Percentiles rank a stretch among this genome's conserved stretches.
Evolutionary conservation across 2,888 invertebrate genomes (phyloP).

Genomic region (Archips xylosteana): DNA sequence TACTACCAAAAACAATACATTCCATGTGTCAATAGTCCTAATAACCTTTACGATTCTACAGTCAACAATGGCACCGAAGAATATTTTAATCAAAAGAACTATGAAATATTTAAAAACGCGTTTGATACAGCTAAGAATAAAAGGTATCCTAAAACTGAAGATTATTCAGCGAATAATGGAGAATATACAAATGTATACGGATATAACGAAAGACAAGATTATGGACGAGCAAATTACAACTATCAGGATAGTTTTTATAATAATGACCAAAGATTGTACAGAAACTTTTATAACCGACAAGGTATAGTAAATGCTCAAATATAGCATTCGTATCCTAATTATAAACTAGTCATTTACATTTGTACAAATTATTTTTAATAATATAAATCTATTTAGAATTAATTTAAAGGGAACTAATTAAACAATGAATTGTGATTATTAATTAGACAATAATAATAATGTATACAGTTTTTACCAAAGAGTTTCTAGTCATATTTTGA

Average conservation of each 20-base stretch:
- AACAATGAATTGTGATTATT: conserved; percentile 37
- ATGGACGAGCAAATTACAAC: conserved; percentile 54
- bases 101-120: conserved; percentile 85
- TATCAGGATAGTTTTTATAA: conserved; percentile 71
- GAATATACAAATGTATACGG: conserved; percentile 62
- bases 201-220: conserved; percentile 66
- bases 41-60: conserved; percentile 51
- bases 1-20: conserved; percentile 61
- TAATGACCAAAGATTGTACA: conserved; percentile 74
- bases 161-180: conserved; percentile 54
- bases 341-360: conserved; percentile 54
- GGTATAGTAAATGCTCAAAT: conserved; percentile 77
- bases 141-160: conserved; percentile 62
- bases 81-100: conserved; percentile 82
- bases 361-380: conserved; percentile 47
- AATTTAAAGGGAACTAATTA: conserved; percentile 9
- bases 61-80: conserved; percentile 57
- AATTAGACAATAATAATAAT: conserved; percentile 61
- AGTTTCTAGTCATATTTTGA: conserved; percentile 73
- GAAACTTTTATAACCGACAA: conserved; percentile 71
- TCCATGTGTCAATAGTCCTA: conserved; percentile 52
- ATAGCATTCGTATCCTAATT: conserved; percentile 50
- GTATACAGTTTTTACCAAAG: conserved; percentile 60
- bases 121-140: conserved; percentile 79
- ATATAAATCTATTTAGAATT: conserved; percentile 4